Base-by-base conservation (phyloP, 2,888 invertebrate genomes). In the Petrolisthes cinctipes region DNA sequence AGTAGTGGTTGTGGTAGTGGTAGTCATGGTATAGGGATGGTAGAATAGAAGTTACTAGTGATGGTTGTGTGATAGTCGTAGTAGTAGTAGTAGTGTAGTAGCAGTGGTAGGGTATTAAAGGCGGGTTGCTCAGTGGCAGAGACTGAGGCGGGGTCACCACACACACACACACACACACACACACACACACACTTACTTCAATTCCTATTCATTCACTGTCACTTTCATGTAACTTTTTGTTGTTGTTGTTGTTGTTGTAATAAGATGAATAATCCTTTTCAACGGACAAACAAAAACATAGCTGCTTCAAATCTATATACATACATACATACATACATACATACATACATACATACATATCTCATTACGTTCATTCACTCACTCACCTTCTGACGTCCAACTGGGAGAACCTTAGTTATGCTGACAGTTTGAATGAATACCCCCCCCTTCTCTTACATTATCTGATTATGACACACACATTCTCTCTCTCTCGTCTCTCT, bases 71-170 rank as follows among this genome's bases (percentile, higher is more conserved):
- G 37, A 37, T 37, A 37, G 71, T 71, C n/a, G 71, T 71, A 71
- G 71, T 71, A 71, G 71, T 71, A 71, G 71, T 71, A 71, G 71
- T 71, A 71, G 71, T 71, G 23, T 37, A 66, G 66, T 66, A 66
- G 17, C 66, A 66, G 66, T 3, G 23, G 71, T 71, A 1, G 71
- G 6, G 66, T 71, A 71, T 6, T 17, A 71, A 23, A 20, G 71
- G 9, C 17, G 23, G 71, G 6, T 20, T 6, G 6, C n/a, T 20
- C 37, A 73, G 73, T 73, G 37, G 73, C 9, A 73, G 73, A 7
- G 37, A 37, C 37, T 23, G 73, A 23, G 37, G 73, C 37, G 37
- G 73, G 37, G 37, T 9, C 11, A 11, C 11, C 66, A 66, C 66
- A 66, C 66, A 66, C 66, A 66, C 66, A 66, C 66, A 66, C 66